Conservation (phyloP, 2,888 invertebrate genomes). For the Dicycla oo region DNA sequence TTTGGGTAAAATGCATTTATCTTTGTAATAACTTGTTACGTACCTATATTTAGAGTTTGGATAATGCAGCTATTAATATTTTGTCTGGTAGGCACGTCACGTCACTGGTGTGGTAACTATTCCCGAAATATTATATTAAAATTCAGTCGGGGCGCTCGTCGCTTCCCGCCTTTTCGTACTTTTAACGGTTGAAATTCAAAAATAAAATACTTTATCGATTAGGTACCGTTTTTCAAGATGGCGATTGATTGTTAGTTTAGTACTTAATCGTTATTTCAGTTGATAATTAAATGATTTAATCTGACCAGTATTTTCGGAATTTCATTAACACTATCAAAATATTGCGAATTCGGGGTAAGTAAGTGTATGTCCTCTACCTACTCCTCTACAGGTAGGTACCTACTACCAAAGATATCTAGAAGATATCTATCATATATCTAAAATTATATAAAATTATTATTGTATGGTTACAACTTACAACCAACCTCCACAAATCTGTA, state of each 20-base stretch:
- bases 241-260: background rate
- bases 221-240: conserved; percentile 2
- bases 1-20: conserved; percentile 53
- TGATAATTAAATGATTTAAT: background rate
- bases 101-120: conserved; percentile 80
- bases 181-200: conserved; percentile 48
- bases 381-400: too few species aligned
- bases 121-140: conserved; percentile 76
- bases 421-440: too few species aligned
- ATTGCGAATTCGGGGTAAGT: too few species aligned
- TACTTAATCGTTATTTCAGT: background rate
- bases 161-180: conserved; percentile 40
- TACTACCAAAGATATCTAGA: too few species aligned
- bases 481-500: background rate
- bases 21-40: conserved; percentile 64
- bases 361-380: too few species aligned
- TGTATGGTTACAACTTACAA: too few species aligned
- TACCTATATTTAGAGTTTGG: conserved; percentile 72
- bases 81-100: conserved; percentile 74
- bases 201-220: conserved; percentile 28
- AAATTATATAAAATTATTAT: too few species aligned
- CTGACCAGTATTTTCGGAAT: background rate
- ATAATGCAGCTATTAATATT: conserved; percentile 82
- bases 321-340: background rate
- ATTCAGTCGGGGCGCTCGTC: conserved; percentile 43